phyloP scores from a whole-genome alignment of 2,113 vertebrate species.

The Otocyon megalotis region DNA sequence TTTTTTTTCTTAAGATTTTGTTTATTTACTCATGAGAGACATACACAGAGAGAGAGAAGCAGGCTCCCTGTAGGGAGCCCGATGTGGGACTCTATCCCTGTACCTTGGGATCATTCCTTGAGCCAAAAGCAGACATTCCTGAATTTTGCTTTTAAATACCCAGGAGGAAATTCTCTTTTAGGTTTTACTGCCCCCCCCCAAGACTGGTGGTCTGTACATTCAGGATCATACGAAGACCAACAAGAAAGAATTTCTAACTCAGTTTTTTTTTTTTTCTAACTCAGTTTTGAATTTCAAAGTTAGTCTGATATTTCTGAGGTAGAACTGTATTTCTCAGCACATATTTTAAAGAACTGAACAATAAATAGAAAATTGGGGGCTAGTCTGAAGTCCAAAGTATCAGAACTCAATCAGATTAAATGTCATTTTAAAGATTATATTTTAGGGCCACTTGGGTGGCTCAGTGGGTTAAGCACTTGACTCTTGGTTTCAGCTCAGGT shows the following conservation, averaged over 20 bases:
- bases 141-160: slow-evolving; percentile 45
- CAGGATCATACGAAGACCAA: slow-evolving; percentile 34
- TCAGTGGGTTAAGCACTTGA: not conserved
- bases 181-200: not conserved
- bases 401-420: slow-evolving; percentile 55
- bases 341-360: not conserved
- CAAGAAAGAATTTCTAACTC: not conserved
- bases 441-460: not conserved
- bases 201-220: not conserved
- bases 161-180: not conserved
- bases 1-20: no score
- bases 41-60: no score
- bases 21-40: no score
- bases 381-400: not conserved
- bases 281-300: slow-evolving; percentile 15
- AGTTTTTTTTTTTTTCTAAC: not conserved
- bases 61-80: no score
- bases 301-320: slow-evolving; percentile 34
- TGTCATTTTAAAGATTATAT: slow-evolving; percentile 21
- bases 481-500: not conserved
- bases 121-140: not conserved
- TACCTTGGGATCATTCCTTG: no score
- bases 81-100: no score
- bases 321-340: slow-evolving; percentile 52
- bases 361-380: not conserved